Conservation (phyloP, 2,797 vertebrate species). For the Carcharodon carcharias region DNA sequence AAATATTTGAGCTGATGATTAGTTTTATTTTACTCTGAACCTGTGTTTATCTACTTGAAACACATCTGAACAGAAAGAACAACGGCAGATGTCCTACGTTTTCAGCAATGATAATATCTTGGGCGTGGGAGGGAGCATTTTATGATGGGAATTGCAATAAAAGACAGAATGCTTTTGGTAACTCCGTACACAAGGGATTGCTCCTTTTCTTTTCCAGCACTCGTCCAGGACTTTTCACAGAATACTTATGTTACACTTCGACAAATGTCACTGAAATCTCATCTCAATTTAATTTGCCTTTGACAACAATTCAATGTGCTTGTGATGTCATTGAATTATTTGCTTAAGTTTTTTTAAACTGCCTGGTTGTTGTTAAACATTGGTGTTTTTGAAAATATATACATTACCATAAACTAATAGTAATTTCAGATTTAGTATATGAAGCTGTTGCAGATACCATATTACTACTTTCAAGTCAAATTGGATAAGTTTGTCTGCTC, state of each 20-base stretch:
- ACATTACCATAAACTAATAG: neutral
- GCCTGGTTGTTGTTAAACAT: neutral
- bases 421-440: neutral
- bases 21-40: neutral
- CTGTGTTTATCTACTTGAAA: slow-evolving; percentile 5
- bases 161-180: slow-evolving; percentile 31
- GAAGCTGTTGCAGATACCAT: neutral
- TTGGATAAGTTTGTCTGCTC: neutral
- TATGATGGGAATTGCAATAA: slow-evolving; percentile 36
- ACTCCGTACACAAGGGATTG: slow-evolving; percentile 23
- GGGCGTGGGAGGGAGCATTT: slow-evolving; percentile 28
- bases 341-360: neutral
- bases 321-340: slow-evolving; percentile 1
- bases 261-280: slow-evolving; percentile 37
- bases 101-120: slow-evolving; percentile 35
- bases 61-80: slow-evolving; percentile 8
- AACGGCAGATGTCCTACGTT: slow-evolving; percentile 27
- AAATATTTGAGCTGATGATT: neutral
- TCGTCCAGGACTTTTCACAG: slow-evolving; percentile 35
- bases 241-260: slow-evolving; percentile 36
- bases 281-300: slow-evolving; percentile 26
- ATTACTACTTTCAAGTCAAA: neutral
- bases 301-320: slow-evolving; percentile 25
- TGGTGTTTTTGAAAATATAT: neutral
- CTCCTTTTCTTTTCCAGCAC: slow-evolving; percentile 34